Base-by-base conservation (phyloP, 1,140 invertebrate species). In the Drosophila tani region DNA sequence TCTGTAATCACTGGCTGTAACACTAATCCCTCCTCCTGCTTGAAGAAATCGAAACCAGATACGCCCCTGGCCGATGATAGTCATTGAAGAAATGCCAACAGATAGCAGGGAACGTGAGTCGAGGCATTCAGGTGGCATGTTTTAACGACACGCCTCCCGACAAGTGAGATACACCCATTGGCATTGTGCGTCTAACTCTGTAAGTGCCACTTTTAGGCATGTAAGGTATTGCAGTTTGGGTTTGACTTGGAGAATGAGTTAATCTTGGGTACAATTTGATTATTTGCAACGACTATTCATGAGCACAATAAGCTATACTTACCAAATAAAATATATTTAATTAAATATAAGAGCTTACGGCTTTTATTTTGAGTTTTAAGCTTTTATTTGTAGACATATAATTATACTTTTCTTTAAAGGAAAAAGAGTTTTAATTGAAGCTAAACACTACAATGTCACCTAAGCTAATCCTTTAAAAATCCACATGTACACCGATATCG, bases 81-180 rank as follows among this genome's bases (percentile, higher is more conserved):
- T 60, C 45, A 51, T 73, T 71, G 38, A 60, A 45, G 46, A 71
- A 73, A 60, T 29, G 69, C 29, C 55, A 43, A 21, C 14, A 9
- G 68, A 74, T 74, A 73, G 43, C 35, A 32, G 67, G 45, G 19
- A 58, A 60, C 69, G n/a, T 73, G 43, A 19, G 66, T 49, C 43
- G 27, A 21, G 69, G 35, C 51, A 59, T 29, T 74, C 68, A 32
- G 70, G 70, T 74, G 70, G 70, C 70, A 73, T 74, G 68, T 73
- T 74, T n/a, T 4, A 29, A 17, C n/a, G 68, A 43, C 68, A 60
- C 68, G 29, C 53, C 68, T 15, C 53, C 66, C 17, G 19, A 59
- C 27, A 29, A 62, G 15, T 43, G 40, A 29, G 12, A 17, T 38
- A 27, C 47, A 9, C 40, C n/a, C 12, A 66, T 49, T 40, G 38